Percentiles rank a stretch among this genome's conserved stretches.
These are phyloP conservation scores for Serripes groenlandicus DNA, from an alignment of 2,888 invertebrate species.

Conservation along the genomic window DNA sequence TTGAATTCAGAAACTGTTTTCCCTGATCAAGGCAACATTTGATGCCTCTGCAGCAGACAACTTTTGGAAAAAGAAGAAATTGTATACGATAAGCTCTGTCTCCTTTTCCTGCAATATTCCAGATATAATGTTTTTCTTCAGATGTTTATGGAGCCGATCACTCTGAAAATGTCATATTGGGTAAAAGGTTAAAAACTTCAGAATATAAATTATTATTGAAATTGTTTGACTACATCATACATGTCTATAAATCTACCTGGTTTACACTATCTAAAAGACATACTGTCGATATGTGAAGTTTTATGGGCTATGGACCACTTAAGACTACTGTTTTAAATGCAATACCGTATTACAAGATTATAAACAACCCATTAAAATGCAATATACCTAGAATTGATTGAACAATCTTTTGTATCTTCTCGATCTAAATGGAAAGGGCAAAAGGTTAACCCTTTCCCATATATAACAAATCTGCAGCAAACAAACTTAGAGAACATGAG, in stretches of 20 bases:
- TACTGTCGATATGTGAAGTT: neutral
- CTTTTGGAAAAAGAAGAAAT: neutral
- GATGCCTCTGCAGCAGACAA: too few relatives aligned
- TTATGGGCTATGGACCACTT: constrained; percentile 1
- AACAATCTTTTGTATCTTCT: neutral
- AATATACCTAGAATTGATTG: neutral
- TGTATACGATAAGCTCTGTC: neutral
- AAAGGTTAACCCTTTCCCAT: too few relatives aligned
- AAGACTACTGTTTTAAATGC: constrained; percentile 14
- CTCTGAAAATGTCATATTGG: neutral
- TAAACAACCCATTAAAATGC: constrained; percentile 6
- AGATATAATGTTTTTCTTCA: neutral
- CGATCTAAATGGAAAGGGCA: too few relatives aligned
- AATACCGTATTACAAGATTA: neutral
- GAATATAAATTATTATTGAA: too few relatives aligned
- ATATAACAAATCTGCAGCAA: too few relatives aligned
- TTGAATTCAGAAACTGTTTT: too few relatives aligned
- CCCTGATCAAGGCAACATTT: too few relatives aligned
- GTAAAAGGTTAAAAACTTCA: too few relatives aligned
- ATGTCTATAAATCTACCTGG: too few relatives aligned
- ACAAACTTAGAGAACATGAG: too few relatives aligned
- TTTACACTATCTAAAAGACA: neutral
- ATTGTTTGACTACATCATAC: too few relatives aligned
- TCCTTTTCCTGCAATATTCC: constrained; percentile 1
- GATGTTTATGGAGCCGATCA: neutral